A percentile compares a stretch with the other conserved stretches of the same genome.
These are phyloP conservation scores for Cataglyphis livida DNA, from an alignment of 2,888 invertebrate genomes.

Conservation along the genomic window DNA sequence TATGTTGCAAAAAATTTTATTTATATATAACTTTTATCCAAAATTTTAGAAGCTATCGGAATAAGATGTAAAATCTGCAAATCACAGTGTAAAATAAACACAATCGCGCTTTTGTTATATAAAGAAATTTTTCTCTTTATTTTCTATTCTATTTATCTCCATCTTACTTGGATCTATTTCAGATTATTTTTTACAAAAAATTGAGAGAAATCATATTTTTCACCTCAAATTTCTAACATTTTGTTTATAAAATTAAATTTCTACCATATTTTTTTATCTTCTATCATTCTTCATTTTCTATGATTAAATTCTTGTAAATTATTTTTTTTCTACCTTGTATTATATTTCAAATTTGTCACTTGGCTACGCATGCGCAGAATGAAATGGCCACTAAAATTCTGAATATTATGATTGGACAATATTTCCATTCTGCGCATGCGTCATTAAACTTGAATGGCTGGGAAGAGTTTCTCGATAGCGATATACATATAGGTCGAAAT, in stretches of 20 bases:
- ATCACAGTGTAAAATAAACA: not conserved
- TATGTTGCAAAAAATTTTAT: not conserved
- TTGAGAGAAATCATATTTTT: not conserved
- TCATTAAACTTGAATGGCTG: not conserved
- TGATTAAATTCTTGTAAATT: not conserved
- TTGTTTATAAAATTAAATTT: not conserved
- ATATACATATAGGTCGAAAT: no score
- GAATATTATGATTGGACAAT: no score
- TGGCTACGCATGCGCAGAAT: not conserved
- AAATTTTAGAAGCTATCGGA: not conserved
- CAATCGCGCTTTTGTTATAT: not conserved
- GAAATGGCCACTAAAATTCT: not conserved
- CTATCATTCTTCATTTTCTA: not conserved
- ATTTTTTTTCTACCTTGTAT: not conserved
- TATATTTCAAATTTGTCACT: not conserved
- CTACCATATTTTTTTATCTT: not conserved
- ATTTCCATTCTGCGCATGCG: not conserved
- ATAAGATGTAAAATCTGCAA: not conserved
- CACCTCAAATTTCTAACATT: not conserved
- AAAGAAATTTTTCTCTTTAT: not conserved
- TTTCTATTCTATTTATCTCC: not conserved
- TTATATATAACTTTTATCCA: not conserved
- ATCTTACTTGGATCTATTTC: not conserved
- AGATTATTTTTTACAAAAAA: not conserved
- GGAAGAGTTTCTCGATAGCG: no score